Evolutionary conservation across 2,888 invertebrate genomes (phyloP).

Genomic region (Salpingus planirostris): DNA sequence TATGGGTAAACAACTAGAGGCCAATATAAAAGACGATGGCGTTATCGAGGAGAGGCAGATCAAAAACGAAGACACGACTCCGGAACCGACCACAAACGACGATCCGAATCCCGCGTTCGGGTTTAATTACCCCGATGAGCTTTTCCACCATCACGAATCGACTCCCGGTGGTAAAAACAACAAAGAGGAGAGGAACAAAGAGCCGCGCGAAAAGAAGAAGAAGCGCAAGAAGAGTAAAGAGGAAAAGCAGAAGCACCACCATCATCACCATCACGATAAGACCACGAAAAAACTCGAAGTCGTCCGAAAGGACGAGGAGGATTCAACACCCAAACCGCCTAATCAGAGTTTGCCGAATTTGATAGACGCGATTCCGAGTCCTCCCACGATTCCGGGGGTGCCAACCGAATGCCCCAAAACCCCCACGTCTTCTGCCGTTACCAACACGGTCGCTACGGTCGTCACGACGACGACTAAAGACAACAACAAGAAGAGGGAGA

Average conservation of each 20-base stretch:
- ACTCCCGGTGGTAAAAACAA: too few species aligned
- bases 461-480: conserved; percentile 48
- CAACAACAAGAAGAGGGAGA: conserved; percentile 49
- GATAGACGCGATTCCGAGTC: conserved; percentile 51
- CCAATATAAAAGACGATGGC: conserved; percentile 63
- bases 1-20: conserved; percentile 74
- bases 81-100: conserved; percentile 32
- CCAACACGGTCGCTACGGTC: too few species aligned
- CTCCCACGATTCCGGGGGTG: conserved; percentile 44
- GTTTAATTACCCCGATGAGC: conserved; percentile 13
- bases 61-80: conserved; percentile 32
- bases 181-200: conserved; percentile 45
- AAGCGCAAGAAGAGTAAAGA: conserved; percentile 78
- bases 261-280: conserved; percentile 55
- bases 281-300: conserved; percentile 35
- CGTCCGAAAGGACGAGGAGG: conserved; percentile 24
- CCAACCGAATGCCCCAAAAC: conserved; percentile 40
- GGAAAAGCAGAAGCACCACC: conserved; percentile 61
- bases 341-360: conserved; percentile 56
- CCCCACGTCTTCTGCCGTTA: too few species aligned
- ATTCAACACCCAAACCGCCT: conserved; percentile 27
- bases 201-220: conserved; percentile 71
- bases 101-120: conserved; percentile 33
- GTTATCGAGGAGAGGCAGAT: conserved; percentile 29
- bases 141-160: too few species aligned